Evolutionary conservation across 1,140 invertebrate species (phyloP).

Genomic region (Drosophila repletoides): DNA sequence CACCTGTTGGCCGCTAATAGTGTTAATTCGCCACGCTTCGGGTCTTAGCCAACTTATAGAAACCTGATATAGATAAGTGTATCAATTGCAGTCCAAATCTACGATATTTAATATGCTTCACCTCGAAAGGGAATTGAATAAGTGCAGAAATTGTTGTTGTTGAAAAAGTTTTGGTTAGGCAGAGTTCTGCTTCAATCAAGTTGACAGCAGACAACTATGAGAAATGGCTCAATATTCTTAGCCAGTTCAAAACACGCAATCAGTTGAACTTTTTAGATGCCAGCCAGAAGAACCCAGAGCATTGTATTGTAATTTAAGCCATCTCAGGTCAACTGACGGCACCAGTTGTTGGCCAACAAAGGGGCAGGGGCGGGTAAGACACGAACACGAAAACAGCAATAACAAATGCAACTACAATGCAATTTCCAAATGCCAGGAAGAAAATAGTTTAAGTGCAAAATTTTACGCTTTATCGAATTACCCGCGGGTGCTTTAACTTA

Average conservation of each 20-base stretch:
- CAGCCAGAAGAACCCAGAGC: conserved; percentile 21
- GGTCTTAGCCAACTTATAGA: no score
- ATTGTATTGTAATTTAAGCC: conserved; percentile 53
- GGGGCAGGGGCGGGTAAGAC: no score
- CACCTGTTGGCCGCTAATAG: no score
- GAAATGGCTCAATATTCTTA: conserved; percentile 3
- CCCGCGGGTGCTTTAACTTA: conserved; percentile 79
- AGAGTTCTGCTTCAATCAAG: no score
- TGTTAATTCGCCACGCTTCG: no score
- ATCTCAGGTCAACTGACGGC: conserved; percentile 57
- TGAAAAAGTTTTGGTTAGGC: no score
- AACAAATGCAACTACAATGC: conserved; percentile 52
- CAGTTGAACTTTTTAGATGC: conserved; percentile 49
- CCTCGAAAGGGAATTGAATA: no score
- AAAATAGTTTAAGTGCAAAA: conserved; percentile 81
- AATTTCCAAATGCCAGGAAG: conserved; percentile 59
- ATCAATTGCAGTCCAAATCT: no score
- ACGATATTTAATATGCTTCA: no score
- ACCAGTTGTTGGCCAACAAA: conserved; percentile 21
- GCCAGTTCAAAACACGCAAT: conserved; percentile 39
- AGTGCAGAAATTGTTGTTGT: no score
- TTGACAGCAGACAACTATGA: no score
- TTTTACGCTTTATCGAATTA: conserved; percentile 81
- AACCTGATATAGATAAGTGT: no score
- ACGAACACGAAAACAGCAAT: conserved; percentile 29